phyloP scores from a whole-genome alignment of 2,888 invertebrate genomes.

The Halocaridina rubra region DNA sequence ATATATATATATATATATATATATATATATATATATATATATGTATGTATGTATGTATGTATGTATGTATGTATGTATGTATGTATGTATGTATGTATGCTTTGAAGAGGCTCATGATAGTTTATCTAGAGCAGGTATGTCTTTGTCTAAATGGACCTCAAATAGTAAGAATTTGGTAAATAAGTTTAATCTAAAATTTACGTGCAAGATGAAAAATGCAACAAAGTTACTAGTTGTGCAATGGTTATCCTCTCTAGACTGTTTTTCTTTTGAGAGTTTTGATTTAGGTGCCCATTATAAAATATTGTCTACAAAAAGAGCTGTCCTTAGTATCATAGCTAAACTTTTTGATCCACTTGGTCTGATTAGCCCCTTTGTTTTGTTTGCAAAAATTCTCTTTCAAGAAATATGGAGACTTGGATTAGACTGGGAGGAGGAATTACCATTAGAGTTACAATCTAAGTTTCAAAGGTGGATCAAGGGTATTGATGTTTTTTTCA shows the following conservation, averaged over 20 bases:
- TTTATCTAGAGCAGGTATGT: not conserved
- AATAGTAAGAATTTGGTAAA: not conserved
- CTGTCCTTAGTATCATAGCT: not conserved
- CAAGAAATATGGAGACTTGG: constrained; percentile 32
- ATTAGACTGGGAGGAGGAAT: not conserved
- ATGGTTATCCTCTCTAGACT: constrained; percentile 21
- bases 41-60: too few species aligned
- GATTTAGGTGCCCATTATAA: too few species aligned
- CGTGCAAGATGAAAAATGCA: not conserved
- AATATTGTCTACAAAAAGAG: not conserved
- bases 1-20: too few species aligned
- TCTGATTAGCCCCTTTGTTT: constrained; percentile 38
- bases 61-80: too few species aligned
- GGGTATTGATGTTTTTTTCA: constrained; percentile 2
- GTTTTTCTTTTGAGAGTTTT: not conserved
- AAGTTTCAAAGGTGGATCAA: not conserved
- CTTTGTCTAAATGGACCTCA: not conserved
- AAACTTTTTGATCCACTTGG: too few species aligned
- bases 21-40: too few species aligned
- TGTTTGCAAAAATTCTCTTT: constrained; percentile 24
- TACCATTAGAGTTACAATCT: constrained; percentile 4
- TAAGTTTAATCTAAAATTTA: not conserved
- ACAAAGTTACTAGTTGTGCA: constrained; percentile 27
- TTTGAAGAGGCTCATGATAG: not conserved
- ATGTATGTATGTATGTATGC: too few species aligned